Evolutionary conservation across 2,888 invertebrate genomes (phyloP).

Genomic region (Campaea margaritaria): DNA sequence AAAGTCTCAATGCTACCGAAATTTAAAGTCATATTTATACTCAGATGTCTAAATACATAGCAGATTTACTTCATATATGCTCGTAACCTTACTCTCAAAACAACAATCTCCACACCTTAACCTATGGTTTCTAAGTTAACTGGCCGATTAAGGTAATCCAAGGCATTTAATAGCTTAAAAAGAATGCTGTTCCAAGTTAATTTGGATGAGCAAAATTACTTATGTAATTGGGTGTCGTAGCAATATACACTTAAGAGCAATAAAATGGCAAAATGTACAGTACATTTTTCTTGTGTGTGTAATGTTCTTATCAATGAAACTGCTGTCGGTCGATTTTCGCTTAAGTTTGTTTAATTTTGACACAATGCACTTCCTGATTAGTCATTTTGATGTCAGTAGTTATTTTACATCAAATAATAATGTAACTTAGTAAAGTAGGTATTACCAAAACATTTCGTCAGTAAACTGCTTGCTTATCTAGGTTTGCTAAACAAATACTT

Average conservation of each 20-base stretch:
- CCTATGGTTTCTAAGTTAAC: constrained; percentile 10
- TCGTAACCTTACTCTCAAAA: constrained; percentile 3
- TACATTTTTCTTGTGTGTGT: background rate
- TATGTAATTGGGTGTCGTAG: constrained; percentile 49
- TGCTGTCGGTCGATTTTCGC: no score
- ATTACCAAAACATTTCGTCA: no score
- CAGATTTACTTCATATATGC: background rate
- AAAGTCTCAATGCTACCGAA: no score
- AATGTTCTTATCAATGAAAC: no score
- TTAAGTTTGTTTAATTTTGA: no score
- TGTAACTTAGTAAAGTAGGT: no score
- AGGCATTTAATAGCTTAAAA: constrained; percentile 14
- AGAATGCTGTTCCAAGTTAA: constrained; percentile 32
- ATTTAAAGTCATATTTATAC: background rate
- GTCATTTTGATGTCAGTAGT: no score
- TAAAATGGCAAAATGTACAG: background rate
- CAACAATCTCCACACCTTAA: constrained; percentile 9
- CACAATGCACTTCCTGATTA: no score
- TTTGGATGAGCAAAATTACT: constrained; percentile 37
- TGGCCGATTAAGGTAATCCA: constrained; percentile 6
- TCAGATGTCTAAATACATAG: background rate
- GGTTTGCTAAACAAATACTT: no score
- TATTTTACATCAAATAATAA: no score
- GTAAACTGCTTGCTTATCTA: no score
- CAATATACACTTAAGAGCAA: constrained; percentile 21